These are phyloP conservation scores for Melanargia galathea DNA, from an alignment of 2,888 invertebrate genomes.

Conservation along the genomic window DNA sequence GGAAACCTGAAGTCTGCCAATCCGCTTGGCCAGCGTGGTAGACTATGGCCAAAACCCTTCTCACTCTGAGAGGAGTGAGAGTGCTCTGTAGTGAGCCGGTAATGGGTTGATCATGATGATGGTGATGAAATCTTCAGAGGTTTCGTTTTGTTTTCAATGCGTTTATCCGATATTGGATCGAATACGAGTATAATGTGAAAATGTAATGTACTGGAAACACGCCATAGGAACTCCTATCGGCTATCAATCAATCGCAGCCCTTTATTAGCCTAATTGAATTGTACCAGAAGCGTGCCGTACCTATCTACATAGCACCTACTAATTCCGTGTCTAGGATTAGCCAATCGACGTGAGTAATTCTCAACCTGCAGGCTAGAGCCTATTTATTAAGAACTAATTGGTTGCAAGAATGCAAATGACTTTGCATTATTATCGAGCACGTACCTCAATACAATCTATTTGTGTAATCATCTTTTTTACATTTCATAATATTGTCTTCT, in stretches of 20 bases:
- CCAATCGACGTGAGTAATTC: conserved; percentile 13
- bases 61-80: too few relatives aligned
- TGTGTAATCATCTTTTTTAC: too few relatives aligned
- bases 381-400: conserved; percentile 26
- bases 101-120: too few relatives aligned
- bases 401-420: conserved; percentile 21
- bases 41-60: too few relatives aligned
- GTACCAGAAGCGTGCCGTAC: background rate
- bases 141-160: background rate
- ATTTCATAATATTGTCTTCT: too few relatives aligned
- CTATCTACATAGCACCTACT: conserved; percentile 4
- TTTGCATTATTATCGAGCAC: background rate
- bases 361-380: conserved; percentile 7
- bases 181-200: too few relatives aligned
- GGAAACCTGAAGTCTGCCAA: too few relatives aligned
- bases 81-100: too few relatives aligned
- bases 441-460: background rate
- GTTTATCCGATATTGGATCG: background rate
- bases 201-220: background rate
- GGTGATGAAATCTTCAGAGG: too few relatives aligned
- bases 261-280: conserved; percentile 13
- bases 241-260: conserved; percentile 2
- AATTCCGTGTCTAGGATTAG: conserved; percentile 4
- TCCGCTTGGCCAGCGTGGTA: too few relatives aligned
- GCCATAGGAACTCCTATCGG: background rate